These are phyloP conservation scores for Petrocephalus schoutedeni DNA, from an alignment of 2,797 vertebrate species.

Conservation along the genomic window DNA sequence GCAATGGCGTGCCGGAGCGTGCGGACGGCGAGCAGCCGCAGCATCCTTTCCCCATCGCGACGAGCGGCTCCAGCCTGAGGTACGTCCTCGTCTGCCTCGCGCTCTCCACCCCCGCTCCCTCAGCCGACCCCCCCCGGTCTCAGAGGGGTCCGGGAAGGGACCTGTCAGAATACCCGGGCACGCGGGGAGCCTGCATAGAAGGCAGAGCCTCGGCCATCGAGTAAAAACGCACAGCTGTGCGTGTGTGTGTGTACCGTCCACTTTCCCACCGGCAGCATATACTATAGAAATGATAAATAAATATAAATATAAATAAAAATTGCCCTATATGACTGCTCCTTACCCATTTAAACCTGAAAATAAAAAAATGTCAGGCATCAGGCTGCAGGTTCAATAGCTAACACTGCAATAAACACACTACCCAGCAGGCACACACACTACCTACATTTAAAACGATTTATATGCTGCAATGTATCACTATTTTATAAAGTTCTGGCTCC, in stretches of 20 bases:
- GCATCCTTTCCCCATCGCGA: slow-evolving; percentile 43
- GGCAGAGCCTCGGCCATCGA: not conserved
- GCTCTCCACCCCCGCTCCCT: not conserved
- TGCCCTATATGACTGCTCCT: not conserved
- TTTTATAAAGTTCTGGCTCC: not conserved
- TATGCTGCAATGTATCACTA: not conserved
- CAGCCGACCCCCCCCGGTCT: not conserved
- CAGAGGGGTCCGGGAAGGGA: not conserved
- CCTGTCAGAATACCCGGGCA: not conserved
- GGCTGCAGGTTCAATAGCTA: not conserved
- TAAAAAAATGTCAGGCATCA: not conserved
- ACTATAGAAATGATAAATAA: not conserved
- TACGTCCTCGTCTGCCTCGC: slow-evolving; percentile 30
- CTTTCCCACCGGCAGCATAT: not conserved
- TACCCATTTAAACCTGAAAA: not conserved
- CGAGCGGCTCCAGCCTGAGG: slow-evolving; percentile 45
- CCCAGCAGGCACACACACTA: not conserved
- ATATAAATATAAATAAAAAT: not conserved
- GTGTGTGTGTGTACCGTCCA: no score
- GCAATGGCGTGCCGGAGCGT: slow-evolving; percentile 71
- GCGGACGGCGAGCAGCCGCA: slow-evolving; percentile 57
- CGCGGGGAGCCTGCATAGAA: not conserved
- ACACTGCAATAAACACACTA: not conserved
- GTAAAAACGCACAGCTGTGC: not conserved
- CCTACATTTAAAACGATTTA: not conserved